Evolutionary conservation across 2,113 vertebrate genomes (phyloP), one percentile per base, ranked within the genome.

Genomic region (Myiozetetes cayanensis): DNA sequence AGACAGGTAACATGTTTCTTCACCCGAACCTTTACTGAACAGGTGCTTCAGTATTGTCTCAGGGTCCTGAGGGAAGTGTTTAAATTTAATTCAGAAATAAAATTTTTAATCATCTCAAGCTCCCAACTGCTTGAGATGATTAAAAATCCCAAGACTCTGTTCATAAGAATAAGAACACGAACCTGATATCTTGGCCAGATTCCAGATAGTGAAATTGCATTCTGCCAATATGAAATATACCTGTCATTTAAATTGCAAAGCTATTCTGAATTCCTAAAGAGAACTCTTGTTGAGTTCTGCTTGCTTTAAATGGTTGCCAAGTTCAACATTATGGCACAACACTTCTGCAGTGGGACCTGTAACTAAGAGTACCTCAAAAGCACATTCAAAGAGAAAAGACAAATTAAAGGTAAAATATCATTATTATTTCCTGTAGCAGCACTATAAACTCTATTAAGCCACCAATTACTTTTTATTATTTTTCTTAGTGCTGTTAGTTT

Each of bases 11-110:
- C 22, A 24, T 23, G 50, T 14, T 61, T 84, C 44, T 79, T 66
- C 7, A 0, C 31, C 39, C 72, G 39, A 90, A 75, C 20, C 30
- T 77, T 71, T 80, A 41, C 52, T 31, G 55, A 86, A 55, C 59
- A 87, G 75, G 71, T 94, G 68, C 30, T 80, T 92, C 65, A 86
- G 43, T 61, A 68, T 65, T 91, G 55, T 96, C 52, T 86, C 35
- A 59, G 68, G 33, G 24, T 91, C 71, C 71, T 86, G 50, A 59
- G 50, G 37, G 47, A 90, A 77, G 52, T 67, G 55, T 90, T 93
- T 61, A 90, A 88, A 95, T 96, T 94, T 90, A 88, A 89, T 90
- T 78, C 56, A 84, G 68, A 63, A 90, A 84, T 78, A 95, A 75
- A 94, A 80, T 52, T 52, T 28, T 52, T 52, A 52, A 52, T 52